Base-by-base conservation (phyloP, 1,140 invertebrate genomes). In the Popillia japonica region DNA sequence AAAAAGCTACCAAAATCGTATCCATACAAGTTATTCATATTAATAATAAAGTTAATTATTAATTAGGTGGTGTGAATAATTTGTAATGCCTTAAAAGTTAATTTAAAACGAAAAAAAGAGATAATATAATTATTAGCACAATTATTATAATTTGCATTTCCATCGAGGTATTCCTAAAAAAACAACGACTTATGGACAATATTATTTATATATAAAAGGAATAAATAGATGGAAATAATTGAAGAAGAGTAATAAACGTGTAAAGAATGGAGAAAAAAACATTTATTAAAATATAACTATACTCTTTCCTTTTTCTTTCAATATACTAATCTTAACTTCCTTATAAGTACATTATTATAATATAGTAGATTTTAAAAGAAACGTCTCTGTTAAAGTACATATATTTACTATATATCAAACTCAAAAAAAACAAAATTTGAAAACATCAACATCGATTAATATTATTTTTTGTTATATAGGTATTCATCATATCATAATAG, bases 21-120 rank as follows among this genome's bases (percentile, higher is more conserved):
- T 68, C 27, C 10, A 68, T 68, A 68, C 27, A 34, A 34, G 7
- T 68, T 27, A 68, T 68, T 27, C 9, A 34, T 68, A 68, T 55
- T 55, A 55, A 55, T 55, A 55, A 17, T 55, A 55, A 34, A 34
- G 27, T 55, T 3, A 6, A 2, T 55, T 17, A 7, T 55, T 55
- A 55, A 55, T 17, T 55, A 17, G 48, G 14, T 17, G 17, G 17
- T 55, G 14, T 55, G 48, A 10, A 27, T 27, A 68, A 10, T 68
- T 68, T 68, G 61, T 68, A 68, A 68, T 68, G 61, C 61, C 61
- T 68, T 68, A 68, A 34, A 27, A 68, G 61, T 68, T 68, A 68
- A 34, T 34, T 68, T 68, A 68, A 68, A 22, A 27, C 20, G 22
- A 68, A 68, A 68, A 27, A 34, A 68, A 34, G 59, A 68, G 22